phyloP scores from a whole-genome alignment of 2,888 invertebrate genomes.

The Platycheirus rosarum region DNA sequence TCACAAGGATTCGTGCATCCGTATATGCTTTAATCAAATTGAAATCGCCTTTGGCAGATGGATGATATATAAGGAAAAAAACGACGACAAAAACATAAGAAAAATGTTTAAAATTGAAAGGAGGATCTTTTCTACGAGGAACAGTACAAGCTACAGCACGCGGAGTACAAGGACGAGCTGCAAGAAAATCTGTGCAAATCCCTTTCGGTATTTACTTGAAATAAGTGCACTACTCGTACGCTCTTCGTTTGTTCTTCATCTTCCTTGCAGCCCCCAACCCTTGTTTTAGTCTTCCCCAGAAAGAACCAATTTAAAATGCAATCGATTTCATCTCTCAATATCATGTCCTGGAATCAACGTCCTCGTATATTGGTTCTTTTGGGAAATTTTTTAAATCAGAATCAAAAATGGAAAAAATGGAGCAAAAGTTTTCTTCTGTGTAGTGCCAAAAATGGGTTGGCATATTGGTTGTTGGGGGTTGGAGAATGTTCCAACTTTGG shows the following conservation, averaged over 20 bases:
- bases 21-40: conserved; percentile 61
- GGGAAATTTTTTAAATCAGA: conserved; percentile 15
- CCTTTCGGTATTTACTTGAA: conserved; percentile 64
- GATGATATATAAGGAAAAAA: conserved; percentile 41
- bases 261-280: neutral
- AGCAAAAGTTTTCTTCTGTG: conserved; percentile 13
- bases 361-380: conserved; percentile 26
- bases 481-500: neutral
- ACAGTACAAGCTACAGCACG: neutral
- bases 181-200: conserved; percentile 55
- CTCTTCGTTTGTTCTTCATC: neutral
- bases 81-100: conserved; percentile 20
- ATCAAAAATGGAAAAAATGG: conserved; percentile 12
- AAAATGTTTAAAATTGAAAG: conserved; percentile 43
- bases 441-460: conserved; percentile 21
- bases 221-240: conserved; percentile 41
- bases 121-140: neutral
- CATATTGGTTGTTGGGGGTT: neutral
- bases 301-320: conserved; percentile 73
- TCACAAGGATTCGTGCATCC: conserved; percentile 16
- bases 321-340: conserved; percentile 73
- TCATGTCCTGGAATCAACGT: conserved; percentile 51
- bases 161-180: neutral
- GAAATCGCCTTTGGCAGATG: conserved; percentile 65
- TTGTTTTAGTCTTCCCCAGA: conserved; percentile 34